These are phyloP conservation scores for Theonella swinhoei DNA, from an alignment of 37 sponge, comb jelly and placozoan species.

Conservation along the genomic window DNA sequence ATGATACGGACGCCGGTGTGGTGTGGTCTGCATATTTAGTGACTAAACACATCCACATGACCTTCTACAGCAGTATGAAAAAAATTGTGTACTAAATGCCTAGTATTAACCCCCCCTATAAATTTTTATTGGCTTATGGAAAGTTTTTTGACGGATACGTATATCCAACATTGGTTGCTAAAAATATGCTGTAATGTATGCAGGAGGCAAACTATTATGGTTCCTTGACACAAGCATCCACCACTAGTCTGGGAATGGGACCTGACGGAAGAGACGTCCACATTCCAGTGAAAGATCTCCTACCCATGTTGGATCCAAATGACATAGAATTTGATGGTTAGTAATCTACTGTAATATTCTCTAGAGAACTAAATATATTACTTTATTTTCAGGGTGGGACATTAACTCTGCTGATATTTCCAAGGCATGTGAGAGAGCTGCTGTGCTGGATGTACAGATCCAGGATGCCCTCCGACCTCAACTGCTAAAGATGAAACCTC, in stretches of 20 bases:
- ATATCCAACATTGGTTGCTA: too few relatives aligned
- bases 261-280: conserved; percentile 77
- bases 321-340: conserved; percentile 87
- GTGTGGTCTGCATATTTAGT: too few relatives aligned
- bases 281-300: conserved; percentile 75
- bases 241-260: conserved; percentile 79
- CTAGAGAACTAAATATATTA: background rate
- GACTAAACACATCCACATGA: too few relatives aligned
- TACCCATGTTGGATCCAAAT: conserved; percentile 94
- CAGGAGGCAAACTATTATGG: conserved; percentile 86
- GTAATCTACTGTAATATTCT: conserved; percentile 4
- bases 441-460: conserved; percentile 58
- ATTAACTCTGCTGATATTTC: conserved; percentile 72
- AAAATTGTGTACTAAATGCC: too few relatives aligned
- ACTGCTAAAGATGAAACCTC: conserved; percentile 71
- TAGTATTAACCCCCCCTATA: too few relatives aligned
- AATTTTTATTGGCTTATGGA: too few relatives aligned
- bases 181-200: too few relatives aligned
- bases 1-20: too few relatives aligned
- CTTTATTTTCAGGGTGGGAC: conserved; percentile 70
- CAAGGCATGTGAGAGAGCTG: conserved; percentile 76
- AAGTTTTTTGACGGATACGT: too few relatives aligned
- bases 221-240: conserved; percentile 83
- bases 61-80: too few relatives aligned
- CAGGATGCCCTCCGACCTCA: conserved; percentile 80